A percentile compares a stretch with the other conserved stretches of the same genome.
Evolutionary conservation across 2,888 invertebrate species (phyloP).

Genomic region (Ernsta delagoae): DNA sequence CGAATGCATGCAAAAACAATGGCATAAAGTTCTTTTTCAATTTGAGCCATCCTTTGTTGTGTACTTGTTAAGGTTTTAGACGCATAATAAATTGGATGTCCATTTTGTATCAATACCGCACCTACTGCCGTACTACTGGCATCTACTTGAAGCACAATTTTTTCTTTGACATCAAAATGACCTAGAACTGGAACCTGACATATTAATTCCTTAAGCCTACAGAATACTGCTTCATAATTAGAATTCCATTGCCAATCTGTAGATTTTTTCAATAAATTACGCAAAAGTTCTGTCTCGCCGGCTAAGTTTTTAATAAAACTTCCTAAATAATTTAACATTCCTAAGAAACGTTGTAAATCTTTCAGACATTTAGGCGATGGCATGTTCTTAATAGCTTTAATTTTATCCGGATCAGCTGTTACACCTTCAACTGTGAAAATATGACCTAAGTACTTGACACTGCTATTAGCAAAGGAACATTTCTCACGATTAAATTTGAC

Average conservation of each 20-base stretch:
- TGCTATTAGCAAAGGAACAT: not conserved
- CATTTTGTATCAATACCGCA: not conserved
- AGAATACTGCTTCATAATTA: slow-evolving; percentile 1
- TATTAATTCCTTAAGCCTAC: slow-evolving; percentile 19
- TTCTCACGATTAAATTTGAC: not conserved
- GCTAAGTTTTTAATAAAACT: slow-evolving; percentile 2
- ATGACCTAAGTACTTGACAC: not conserved
- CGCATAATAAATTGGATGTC: slow-evolving; percentile 13
- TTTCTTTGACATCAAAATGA: slow-evolving; percentile 36
- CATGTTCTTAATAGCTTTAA: slow-evolving; percentile 35
- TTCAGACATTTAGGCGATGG: slow-evolving; percentile 7
- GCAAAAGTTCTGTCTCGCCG: not conserved
- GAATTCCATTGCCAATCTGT: slow-evolving; percentile 9
- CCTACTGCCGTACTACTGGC: not conserved
- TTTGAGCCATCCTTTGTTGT: slow-evolving; percentile 34
- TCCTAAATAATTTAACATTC: slow-evolving; percentile 11
- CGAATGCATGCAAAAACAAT: slow-evolving; percentile 42
- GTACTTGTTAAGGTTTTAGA: slow-evolving; percentile 11
- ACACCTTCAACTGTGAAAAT: not conserved
- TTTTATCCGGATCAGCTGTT: slow-evolving; percentile 42
- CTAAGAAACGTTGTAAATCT: slow-evolving; percentile 13
- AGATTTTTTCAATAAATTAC: slow-evolving; percentile 3
- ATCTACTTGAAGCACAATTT: slow-evolving; percentile 26
- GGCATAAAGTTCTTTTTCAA: slow-evolving; percentile 44
- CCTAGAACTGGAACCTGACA: slow-evolving; percentile 37